Evolutionary conservation across 1,140 invertebrate species (phyloP).

Genomic region (Agrypnia vestita): DNA sequence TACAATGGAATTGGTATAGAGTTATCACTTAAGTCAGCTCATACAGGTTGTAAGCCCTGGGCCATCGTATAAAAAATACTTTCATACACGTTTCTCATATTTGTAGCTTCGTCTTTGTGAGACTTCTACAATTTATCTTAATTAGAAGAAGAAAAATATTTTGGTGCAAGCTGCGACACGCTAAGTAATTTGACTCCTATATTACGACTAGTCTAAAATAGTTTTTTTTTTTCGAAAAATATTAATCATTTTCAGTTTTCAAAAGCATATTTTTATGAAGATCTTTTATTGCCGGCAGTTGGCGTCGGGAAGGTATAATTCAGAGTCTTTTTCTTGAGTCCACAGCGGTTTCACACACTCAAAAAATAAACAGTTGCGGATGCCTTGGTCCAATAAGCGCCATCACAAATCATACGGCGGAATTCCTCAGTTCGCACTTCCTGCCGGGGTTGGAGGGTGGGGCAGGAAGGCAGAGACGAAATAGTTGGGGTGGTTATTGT

Average conservation of each 20-base stretch:
- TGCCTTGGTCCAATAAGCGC: conserved; percentile 53
- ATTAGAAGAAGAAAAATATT: too few relatives aligned
- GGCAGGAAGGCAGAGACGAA: neutral
- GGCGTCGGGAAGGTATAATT: neutral
- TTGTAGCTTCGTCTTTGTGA: too few relatives aligned
- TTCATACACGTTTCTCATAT: too few relatives aligned
- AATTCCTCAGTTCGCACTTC: conserved; percentile 61
- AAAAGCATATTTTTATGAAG: neutral
- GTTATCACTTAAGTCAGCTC: too few relatives aligned
- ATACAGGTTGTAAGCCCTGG: too few relatives aligned
- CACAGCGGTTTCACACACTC: conserved; percentile 1
- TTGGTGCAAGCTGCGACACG: too few relatives aligned
- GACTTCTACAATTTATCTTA: too few relatives aligned
- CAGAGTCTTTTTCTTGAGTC: neutral
- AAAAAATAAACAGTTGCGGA: conserved; percentile 4
- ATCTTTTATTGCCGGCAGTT: neutral
- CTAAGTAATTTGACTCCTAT: too few relatives aligned
- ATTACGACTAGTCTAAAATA: too few relatives aligned
- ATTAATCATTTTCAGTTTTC: neutral
- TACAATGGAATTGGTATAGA: too few relatives aligned
- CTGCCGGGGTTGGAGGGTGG: neutral
- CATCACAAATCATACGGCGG: conserved; percentile 59
- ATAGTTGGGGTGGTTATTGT: conserved; percentile 16
- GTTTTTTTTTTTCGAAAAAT: too few relatives aligned
- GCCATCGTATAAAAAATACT: too few relatives aligned